phyloP scores from a whole-genome alignment of 2,797 vertebrate genomes.

The Ispidina picta region DNA sequence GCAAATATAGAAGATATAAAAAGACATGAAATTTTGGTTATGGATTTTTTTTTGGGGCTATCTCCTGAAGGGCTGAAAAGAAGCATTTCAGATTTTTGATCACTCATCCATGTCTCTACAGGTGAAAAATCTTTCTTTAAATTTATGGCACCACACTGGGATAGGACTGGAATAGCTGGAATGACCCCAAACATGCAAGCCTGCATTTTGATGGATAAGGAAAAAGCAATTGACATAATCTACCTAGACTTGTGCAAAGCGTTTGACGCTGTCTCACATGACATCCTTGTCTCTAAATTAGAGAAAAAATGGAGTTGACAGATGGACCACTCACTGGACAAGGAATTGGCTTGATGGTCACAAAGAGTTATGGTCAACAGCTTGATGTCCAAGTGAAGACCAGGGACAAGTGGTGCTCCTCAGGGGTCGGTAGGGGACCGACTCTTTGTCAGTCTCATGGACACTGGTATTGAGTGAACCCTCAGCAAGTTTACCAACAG shows the following conservation, averaged over 20 bases:
- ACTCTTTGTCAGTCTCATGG: background rate
- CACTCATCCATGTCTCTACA: background rate
- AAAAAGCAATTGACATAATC: background rate
- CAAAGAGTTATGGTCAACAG: background rate
- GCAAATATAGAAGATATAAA: background rate
- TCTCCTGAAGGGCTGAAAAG: background rate
- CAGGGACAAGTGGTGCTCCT: background rate
- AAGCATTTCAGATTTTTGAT: background rate
- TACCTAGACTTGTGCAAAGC: background rate
- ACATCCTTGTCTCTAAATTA: background rate
- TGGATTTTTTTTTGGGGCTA: background rate
- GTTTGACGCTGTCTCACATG: background rate
- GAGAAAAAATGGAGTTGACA: background rate
- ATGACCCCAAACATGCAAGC: background rate
- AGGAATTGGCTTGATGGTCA: background rate
- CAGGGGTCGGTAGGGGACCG: background rate
- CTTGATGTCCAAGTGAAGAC: background rate
- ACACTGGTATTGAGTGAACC: background rate
- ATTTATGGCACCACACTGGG: background rate
- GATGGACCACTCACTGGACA: too few species aligned
- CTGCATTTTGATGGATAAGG: background rate
- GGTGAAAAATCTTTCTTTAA: background rate
- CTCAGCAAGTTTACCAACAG: background rate
- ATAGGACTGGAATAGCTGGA: background rate
- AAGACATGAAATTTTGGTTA: background rate